Evolutionary conservation across 2,113 vertebrate genomes (phyloP), one percentile per base, ranked within the genome.

Genomic region (Apistogramma diplotaenia): DNA sequence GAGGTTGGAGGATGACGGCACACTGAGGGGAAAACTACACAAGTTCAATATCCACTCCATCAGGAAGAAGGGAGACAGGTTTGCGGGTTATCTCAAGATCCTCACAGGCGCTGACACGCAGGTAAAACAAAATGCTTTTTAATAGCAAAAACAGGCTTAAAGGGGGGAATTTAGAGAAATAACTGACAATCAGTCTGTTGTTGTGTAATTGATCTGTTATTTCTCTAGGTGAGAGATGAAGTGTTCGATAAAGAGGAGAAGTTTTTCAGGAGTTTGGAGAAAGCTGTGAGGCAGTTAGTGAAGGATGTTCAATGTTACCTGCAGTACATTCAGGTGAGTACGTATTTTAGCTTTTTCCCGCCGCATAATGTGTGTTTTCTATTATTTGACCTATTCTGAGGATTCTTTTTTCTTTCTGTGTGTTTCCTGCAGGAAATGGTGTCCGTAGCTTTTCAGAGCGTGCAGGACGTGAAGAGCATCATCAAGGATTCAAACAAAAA

Each of bases 31-130:
- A 21, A 99, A 97, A 91, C 89, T 99, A 73, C 94, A 97, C 78
- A 98, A 96, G 91, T 90, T 99, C 71, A 99, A 95, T 90, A 97
- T 99, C 89, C 98, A 98, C 89, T 99, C 98, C 21, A 97, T 99
- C 86, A 96, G 97, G 65, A 99, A 99, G 92, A 99, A 99, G 92
- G 97, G 98, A 3, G 98, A 99, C 92, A 95, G 98, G 81, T 96
- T 99, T 82, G 99, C 98, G 15, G 97, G 97, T 15, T 97, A 97
- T 78, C 94, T 99, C 74, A 99, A 97, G 93, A 97, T 99, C 79
- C 94, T 99, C 84, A 97, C 97, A 0, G 95, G 97, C 72, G 96
- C 96, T 77, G 98, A 99, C 89, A 95, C 96, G 70, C 98, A 99
- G 98, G 98, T 98, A 96, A 84, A 73, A 54, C 8, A 19, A 2